phyloP scores from a whole-genome alignment of 2,113 vertebrate genomes.

The Urocynchramus pylzowi region DNA sequence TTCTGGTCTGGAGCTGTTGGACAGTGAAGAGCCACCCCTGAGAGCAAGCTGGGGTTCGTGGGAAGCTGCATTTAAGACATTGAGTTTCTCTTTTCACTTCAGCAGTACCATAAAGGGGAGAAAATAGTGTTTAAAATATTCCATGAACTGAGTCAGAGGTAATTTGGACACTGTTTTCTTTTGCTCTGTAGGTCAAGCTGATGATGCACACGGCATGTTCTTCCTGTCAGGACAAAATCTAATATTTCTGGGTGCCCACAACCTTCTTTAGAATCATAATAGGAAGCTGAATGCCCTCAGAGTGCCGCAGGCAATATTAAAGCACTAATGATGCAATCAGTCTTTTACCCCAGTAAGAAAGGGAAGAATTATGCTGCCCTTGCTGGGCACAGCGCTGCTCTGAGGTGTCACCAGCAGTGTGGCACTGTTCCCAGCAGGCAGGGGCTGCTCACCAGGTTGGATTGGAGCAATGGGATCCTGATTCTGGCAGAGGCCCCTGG shows the following conservation, averaged over 20 bases:
- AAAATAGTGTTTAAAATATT: not conserved
- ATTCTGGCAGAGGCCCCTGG: not conserved
- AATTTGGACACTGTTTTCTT: not conserved
- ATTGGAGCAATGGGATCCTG: not conserved
- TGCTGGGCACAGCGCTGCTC: not conserved
- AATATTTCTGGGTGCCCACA: conserved; percentile 2
- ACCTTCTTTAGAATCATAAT: not conserved
- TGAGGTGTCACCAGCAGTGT: not conserved
- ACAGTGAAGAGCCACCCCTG: not conserved
- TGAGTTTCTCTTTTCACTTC: not conserved
- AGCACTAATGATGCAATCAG: conserved; percentile 29
- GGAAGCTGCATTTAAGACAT: not conserved
- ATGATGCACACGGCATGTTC: not conserved
- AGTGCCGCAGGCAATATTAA: not conserved
- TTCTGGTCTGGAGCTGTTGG: not conserved
- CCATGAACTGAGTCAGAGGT: not conserved
- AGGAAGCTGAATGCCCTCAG: conserved; percentile 14
- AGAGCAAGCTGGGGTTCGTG: not conserved
- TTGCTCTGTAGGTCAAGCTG: not conserved
- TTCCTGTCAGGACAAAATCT: conserved; percentile 15
- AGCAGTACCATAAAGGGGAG: not conserved
- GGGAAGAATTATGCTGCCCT: not conserved
- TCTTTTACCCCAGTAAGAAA: not conserved
- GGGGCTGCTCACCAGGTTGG: not conserved
- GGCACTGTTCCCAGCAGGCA: not conserved